phyloP scores from a whole-genome alignment of 2,888 invertebrate genomes.

The Orthosia gothica region DNA sequence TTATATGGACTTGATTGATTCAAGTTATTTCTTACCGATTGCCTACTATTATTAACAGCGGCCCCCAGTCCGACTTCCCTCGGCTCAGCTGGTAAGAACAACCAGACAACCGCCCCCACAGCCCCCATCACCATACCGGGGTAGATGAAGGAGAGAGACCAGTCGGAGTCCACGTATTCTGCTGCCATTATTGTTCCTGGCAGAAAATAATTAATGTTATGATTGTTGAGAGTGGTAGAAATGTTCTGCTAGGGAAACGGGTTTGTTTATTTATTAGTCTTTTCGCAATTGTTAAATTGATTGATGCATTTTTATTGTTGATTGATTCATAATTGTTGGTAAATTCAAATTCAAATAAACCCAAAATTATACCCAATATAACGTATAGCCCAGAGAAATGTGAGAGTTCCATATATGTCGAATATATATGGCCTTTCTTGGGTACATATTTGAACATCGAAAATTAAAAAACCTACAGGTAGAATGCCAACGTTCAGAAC shows the following conservation, averaged over 20 bases:
- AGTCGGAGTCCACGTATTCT: constrained; percentile 95
- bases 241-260: no score
- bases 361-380: constrained; percentile 93
- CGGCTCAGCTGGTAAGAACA: constrained; percentile 97
- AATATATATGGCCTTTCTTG: constrained; percentile 97
- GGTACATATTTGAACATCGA: no score
- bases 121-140: constrained; percentile 95
- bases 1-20: no score
- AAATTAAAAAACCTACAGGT: no score
- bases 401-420: constrained; percentile 99
- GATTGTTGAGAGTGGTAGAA: no score
- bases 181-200: constrained; percentile 96
- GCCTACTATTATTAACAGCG: constrained; percentile 64
- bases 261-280: no score
- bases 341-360: no score
- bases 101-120: constrained; percentile 94
- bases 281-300: no score
- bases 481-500: no score
- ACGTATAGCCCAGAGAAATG: constrained; percentile 98
- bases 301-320: no score
- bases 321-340: no score
- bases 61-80: constrained; percentile 93
- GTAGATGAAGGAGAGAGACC: constrained; percentile 98
- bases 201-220: not conserved
- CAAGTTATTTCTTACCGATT: not conserved